Evolutionary conservation across 2,888 invertebrate species (phyloP), one percentile per base, ranked within the genome.

Genomic region (Steinernema carpocapsae): DNA sequence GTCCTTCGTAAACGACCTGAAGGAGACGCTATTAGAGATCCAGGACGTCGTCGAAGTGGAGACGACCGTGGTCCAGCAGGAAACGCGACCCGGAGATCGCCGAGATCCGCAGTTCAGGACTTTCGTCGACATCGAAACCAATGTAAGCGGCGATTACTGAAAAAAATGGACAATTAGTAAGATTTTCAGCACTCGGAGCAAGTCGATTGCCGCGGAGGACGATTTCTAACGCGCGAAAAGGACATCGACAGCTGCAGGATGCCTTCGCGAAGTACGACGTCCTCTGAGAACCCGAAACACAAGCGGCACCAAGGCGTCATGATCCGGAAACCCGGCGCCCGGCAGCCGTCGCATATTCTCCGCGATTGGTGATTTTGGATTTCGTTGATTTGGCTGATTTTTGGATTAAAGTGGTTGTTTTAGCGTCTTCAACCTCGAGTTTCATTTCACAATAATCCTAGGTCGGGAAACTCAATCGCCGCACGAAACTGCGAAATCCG

Each of bases 141-240:
- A 26, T 26, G 56, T 56, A 17, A 56, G 56, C 43, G 10, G 43
- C 43, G 43, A 12, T 24, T 22, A 22, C 6, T 56, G 56, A 24
- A 26, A n/a, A n/a, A 1, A 19, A 6, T 26, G 22, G 14, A 4
- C 22, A 24, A 26, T 14, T 56, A 17, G 56, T 26, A 26, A 26
- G n/a, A 10, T 24, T 26, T 56, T 56, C 22, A 56, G 56, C 22
- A 26, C 26, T 4, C 56, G 6, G 26, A 56, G 14, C 56, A 56
- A 56, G 56, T 56, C 7, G 56, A 56, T 17, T 56, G 56, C 17
- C 56, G 56, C 6, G 56, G 56, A 14, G 56, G 56, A 7, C 56
- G 56, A 14, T 56, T 56, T 26, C 56, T 56, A 4, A n/a, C n/a
- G n/a, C 43, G 43, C 14, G 43, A 43, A 43, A 43, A 43, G 43